Conservation (phyloP, 2,888 invertebrate genomes). For the Leptinotarsa peninsularis region DNA sequence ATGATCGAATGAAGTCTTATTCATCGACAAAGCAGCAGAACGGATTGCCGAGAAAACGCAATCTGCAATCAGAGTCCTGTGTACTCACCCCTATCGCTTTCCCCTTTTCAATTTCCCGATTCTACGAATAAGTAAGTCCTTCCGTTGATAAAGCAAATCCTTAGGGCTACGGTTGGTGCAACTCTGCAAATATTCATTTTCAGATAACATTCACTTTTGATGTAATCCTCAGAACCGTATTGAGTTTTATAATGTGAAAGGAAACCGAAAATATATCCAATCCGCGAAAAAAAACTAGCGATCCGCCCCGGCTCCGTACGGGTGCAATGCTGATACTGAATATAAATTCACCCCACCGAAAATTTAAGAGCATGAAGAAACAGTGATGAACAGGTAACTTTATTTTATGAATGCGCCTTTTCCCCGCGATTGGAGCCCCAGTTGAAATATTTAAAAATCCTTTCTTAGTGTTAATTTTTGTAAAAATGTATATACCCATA, state of each 20-base stretch:
- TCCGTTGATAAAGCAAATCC: constrained; percentile 18
- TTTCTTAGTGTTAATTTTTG: too few species aligned
- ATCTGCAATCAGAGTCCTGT: constrained; percentile 28
- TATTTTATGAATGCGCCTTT: too few species aligned
- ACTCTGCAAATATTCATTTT: constrained; percentile 3
- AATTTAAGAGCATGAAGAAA: too few species aligned
- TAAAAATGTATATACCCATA: too few species aligned
- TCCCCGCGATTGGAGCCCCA: too few species aligned
- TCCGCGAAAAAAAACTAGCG: background rate
- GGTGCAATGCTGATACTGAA: too few species aligned
- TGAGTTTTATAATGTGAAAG: background rate
- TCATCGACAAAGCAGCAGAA: background rate
- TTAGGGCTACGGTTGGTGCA: constrained; percentile 14
- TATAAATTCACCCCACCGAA: too few species aligned
- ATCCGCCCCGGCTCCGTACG: too few species aligned
- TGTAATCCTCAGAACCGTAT: background rate
- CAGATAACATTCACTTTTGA: background rate
- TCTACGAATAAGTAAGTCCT: constrained; percentile 15
- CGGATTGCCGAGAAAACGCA: constrained; percentile 17
- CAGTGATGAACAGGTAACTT: too few species aligned
- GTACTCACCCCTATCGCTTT: constrained; percentile 28
- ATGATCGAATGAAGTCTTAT: constrained; percentile 1
- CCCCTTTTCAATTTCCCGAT: constrained; percentile 30
- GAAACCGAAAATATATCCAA: background rate
- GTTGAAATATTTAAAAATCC: too few species aligned